Base-by-base conservation (phyloP, 1,140 invertebrate genomes). In the Tetramorium parvispinum region DNA sequence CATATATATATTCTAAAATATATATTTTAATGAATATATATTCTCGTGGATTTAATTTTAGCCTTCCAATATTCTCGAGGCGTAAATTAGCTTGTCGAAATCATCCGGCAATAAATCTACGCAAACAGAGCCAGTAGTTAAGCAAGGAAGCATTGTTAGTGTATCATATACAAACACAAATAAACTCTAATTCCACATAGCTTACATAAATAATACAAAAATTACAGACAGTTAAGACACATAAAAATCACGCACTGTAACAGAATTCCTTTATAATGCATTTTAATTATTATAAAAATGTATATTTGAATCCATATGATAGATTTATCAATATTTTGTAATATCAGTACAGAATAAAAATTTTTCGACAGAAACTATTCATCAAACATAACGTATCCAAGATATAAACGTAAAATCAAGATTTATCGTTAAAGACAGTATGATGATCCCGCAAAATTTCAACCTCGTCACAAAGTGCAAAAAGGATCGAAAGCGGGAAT, bases 1-100 rank as follows among this genome's bases (percentile, higher is more conserved):
- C n/a, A n/a, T n/a, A n/a, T n/a, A n/a, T n/a, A n/a, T n/a, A n/a
- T n/a, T n/a, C n/a, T n/a, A n/a, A n/a, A n/a, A 16, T 75, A 71
- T 71, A 27, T 27, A 27, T 40, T 76, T 21, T 76, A 76, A 76
- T 76, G 16, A 10, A 37, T 43, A 43, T 61, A 75, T 21, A 16
- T 61, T 79, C 8, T 66, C n/a, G 5, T 49, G 24, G 21, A 78
- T 65, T 27, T 65, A 78, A 46, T 43, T 16, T 65, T 27, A 59
- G 37, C 76, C 11, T 18, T 66, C 43, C 11, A 27, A 43, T 66
- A 79, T 53, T 68, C 46, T 66, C 76, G 7, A 79, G 27, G 77
- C 27, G 43, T 53, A 79, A 78, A 79, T 79, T 82, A 57, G 51
- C 59, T 82, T 49, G 37, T 73, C 79, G 65, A 82, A 82, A 73